These are phyloP conservation scores for Rhyzopertha dominica DNA, from an alignment of 1,140 invertebrate genomes.

Conservation along the genomic window DNA sequence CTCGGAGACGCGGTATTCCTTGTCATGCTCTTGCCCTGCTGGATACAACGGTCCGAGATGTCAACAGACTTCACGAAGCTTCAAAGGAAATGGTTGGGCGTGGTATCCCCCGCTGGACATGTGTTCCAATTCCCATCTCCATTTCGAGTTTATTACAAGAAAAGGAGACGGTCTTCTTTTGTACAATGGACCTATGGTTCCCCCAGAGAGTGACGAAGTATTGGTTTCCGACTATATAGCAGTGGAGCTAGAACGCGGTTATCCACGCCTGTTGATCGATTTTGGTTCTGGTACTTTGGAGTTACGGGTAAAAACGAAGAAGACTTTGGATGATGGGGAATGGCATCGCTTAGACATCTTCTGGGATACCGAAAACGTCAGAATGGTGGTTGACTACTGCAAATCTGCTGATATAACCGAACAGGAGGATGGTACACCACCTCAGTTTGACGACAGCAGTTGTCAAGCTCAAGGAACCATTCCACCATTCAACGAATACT, in stretches of 20 bases:
- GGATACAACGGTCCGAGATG: slow-evolving; percentile 93
- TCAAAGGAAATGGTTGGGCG: slow-evolving; percentile 88
- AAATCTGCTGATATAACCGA: slow-evolving; percentile 80
- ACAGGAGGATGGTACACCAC: slow-evolving; percentile 79
- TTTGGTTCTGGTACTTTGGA: slow-evolving; percentile 93
- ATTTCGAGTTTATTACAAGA: slow-evolving; percentile 90
- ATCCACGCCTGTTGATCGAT: slow-evolving; percentile 84
- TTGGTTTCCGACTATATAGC: slow-evolving; percentile 92
- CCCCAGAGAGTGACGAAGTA: slow-evolving; percentile 81
- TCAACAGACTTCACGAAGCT: slow-evolving; percentile 91
- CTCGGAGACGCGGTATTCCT: slow-evolving; percentile 78
- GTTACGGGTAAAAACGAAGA: slow-evolving; percentile 80
- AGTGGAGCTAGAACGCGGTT: slow-evolving; percentile 84
- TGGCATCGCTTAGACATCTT: slow-evolving; percentile 96
- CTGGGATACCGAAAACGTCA: slow-evolving; percentile 87
- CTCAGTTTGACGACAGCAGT: slow-evolving; percentile 77
- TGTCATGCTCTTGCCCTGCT: slow-evolving; percentile 82
- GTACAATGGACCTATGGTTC: slow-evolving; percentile 94
- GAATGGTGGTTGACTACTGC: slow-evolving; percentile 90
- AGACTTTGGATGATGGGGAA: slow-evolving; percentile 84
- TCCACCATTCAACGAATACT: slow-evolving; percentile 91
- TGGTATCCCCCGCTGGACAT: slow-evolving; percentile 95
- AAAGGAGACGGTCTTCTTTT: slow-evolving; percentile 87
- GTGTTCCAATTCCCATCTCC: slow-evolving; percentile 92
- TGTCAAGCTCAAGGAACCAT: slow-evolving; percentile 86